A percentile compares a stretch with the other conserved stretches of the same genome.
Conservation (phyloP, 1,140 invertebrate genomes). For the Bilobella aurantiaca region DNA sequence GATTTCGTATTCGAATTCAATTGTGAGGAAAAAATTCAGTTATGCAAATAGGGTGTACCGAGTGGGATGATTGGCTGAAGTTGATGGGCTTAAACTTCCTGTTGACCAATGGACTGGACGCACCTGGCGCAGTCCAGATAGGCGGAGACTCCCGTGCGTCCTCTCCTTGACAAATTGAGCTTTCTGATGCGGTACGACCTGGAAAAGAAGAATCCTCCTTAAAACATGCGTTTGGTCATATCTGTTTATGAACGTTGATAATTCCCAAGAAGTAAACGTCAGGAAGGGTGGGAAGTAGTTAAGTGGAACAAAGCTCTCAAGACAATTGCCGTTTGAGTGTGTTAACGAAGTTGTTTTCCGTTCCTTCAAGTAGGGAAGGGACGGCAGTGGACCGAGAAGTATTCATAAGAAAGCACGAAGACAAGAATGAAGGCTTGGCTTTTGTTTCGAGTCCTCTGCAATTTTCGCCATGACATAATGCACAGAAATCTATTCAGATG, state of each 20-base stretch:
- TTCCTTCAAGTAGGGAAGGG: not conserved
- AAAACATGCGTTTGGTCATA: not conserved
- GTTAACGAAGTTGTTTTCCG: conserved; percentile 12
- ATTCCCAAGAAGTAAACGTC: not conserved
- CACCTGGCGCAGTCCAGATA: conserved; percentile 63
- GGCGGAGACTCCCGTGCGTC: conserved; percentile 41
- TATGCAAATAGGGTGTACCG: not conserved
- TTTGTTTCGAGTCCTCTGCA: no score
- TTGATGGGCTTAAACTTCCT: conserved; percentile 61
- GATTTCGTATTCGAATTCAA: no score
- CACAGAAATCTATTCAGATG: not conserved
- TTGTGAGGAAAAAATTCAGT: not conserved
- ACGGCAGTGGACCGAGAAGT: not conserved
- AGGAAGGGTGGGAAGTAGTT: not conserved
- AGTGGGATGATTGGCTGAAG: conserved; percentile 47
- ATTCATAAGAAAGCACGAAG: no score
- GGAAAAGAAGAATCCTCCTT: not conserved
- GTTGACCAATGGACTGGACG: conserved; percentile 39
- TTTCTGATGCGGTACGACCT: not conserved
- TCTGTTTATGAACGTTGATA: not conserved
- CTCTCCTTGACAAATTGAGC: not conserved
- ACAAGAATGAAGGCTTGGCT: no score
- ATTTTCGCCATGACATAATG: not conserved
- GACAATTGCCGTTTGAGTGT: not conserved
- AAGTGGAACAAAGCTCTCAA: not conserved